Evolutionary conservation across 2,113 vertebrate genomes (phyloP), one percentile per base, ranked within the genome.

Genomic region (Spea bombifrons): DNA sequence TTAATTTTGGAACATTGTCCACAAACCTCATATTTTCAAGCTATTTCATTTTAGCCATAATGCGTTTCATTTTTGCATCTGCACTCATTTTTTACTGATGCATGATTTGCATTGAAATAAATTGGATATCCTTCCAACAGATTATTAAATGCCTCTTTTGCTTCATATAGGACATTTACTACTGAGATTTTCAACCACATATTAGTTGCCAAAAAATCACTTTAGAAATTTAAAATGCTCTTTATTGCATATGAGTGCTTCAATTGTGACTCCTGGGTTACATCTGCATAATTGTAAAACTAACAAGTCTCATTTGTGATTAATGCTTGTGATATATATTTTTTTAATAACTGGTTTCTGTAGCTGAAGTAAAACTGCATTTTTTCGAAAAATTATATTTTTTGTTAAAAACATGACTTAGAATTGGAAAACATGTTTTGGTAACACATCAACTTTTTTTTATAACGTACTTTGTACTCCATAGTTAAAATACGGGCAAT

Each of bases 171-270:
- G 48, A 66, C 64, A 66, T 75, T 75, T 75, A 45, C 74, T 53
- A 75, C 59, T 53, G 48, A 75, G 64, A 53, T 49, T 55, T 75
- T 52, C 46, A 55, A 44, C 64, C 15, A 13, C 17, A 53, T 55
- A 75, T 53, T 75, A 53, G 49, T 75, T 75, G 74, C 74, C 74
- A 75, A 75, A 67, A 75, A 75, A 75, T 66, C 74, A 75, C 74
- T 75, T 75, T 66, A 55, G n/a, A 66, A 66, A 53, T 66, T 66
- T 75, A 43, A 75, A 75, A 75, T 66, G 17, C 10, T 55, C 63
- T 66, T 75, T 74, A 74, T 59, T 30, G 72, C 72, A 74, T 64
- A 48, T 64, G 57, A 73, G 71, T 73, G 43, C 57, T 65, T 74
- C 16, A 46, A 43, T 63, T 46, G 47, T 49, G 47, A n/a, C 46